Base-by-base conservation (phyloP, 2,113 vertebrate species). In the Oncorhynchus gorbuscha region DNA sequence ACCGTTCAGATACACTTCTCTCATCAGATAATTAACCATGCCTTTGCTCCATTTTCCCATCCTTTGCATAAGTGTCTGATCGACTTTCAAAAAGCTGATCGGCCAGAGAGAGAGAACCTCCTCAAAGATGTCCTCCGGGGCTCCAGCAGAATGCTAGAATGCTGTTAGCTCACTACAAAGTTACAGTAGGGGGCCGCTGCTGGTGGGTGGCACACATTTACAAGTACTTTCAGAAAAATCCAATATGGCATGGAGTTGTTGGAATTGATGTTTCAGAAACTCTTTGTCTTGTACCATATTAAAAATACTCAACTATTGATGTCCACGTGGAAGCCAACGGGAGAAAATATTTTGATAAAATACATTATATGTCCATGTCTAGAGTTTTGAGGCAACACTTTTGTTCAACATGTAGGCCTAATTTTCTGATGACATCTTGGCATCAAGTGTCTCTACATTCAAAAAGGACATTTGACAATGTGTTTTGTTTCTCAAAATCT, bases 1-100 rank as follows among this genome's bases (percentile, higher is more conserved):
- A 86, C 85, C 88, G 88, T 93, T 91, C 91, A 90, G 95, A 94
- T 94, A 93, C 94, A 91, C 90, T 92, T 86, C 88, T 87, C 89
- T 92, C 87, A 93, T 95, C 94, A 92, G 93, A 87, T 88, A 75
- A 84, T 90, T 89, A 88, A 80, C 87, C 90, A 92, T 89, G 89
- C 90, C 91, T 93, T 94, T 86, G 88, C 91, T 93, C 92, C 92
- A 87, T 84, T 90, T 92, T 92, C 90, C 82, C 86, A 91, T 94
- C 82, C 89, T 93, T 93, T 91, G 90, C 92, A 92, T 91, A 85
- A 90, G 87, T 83, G 84, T 89, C 91, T 92, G 92, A 93, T 94
- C 93, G 90, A 89, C 90, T 93, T 92, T 94, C 94, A 92, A 90
- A 92, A 91, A 85, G 88, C 87, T 87, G 64, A 92, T 91, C 90